Evolutionary conservation across 2,888 invertebrate species (phyloP).

Genomic region (Sarcophaga caerulescens): DNA sequence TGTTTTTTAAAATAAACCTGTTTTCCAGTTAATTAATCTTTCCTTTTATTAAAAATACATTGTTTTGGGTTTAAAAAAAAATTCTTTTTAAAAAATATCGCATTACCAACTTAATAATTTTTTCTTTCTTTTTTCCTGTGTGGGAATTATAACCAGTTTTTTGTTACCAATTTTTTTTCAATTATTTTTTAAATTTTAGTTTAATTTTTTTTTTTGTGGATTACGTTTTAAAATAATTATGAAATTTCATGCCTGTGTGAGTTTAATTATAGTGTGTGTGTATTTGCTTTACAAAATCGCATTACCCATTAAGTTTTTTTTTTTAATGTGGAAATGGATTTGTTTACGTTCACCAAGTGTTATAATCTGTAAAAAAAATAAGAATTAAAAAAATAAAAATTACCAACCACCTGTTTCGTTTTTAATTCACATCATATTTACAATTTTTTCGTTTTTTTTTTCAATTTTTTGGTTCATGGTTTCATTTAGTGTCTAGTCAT

Average conservation of each 20-base stretch:
- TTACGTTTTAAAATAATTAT: slow-evolving; percentile 41
- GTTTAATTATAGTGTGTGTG: slow-evolving; percentile 25
- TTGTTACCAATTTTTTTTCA: background rate
- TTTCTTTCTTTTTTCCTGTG: background rate
- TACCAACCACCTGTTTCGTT: slow-evolving; percentile 49
- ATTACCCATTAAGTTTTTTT: slow-evolving; percentile 13
- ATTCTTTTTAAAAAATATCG: background rate
- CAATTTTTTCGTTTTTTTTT: slow-evolving; percentile 13
- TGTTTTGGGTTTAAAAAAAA: background rate
- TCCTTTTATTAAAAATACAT: slow-evolving; percentile 25
- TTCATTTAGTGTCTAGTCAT: slow-evolving; percentile 31
- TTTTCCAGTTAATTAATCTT: slow-evolving; percentile 44
- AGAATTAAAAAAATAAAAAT: background rate
- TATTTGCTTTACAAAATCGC: slow-evolving; percentile 14
- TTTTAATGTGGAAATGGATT: background rate
- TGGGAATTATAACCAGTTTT: slow-evolving; percentile 59
- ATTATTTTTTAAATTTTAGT: slow-evolving; percentile 8
- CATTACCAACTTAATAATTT: background rate
- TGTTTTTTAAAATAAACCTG: background rate
- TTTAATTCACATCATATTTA: slow-evolving; percentile 1
- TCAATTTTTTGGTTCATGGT: slow-evolving; percentile 1
- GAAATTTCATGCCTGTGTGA: slow-evolving; percentile 60
- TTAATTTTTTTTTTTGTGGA: slow-evolving; percentile 6
- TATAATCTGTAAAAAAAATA: slow-evolving; percentile 14
- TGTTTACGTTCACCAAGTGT: background rate